phyloP scores from a whole-genome alignment of 23 tunicate genomes.

The Halocynthia aurantium region DNA sequence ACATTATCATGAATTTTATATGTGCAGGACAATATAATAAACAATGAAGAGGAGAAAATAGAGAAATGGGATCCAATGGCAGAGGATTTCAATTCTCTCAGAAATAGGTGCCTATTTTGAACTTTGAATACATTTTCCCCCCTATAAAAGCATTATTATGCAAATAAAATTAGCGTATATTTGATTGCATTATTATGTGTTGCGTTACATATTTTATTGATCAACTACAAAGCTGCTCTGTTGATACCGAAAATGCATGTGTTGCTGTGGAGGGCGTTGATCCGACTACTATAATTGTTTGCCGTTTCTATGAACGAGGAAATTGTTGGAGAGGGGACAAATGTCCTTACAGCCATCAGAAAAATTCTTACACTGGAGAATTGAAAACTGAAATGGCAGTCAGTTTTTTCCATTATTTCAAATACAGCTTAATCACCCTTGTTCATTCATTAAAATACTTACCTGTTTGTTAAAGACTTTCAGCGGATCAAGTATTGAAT shows the following conservation, averaged over 20 bases:
- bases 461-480: not conserved
- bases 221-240: constrained; percentile 20
- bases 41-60: constrained; percentile 4
- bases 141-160: too few relatives aligned
- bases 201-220: not conserved
- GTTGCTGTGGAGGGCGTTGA: constrained; percentile 47
- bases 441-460: not conserved
- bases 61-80: constrained; percentile 2
- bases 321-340: constrained; percentile 64
- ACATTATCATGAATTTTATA: too few relatives aligned
- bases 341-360: constrained; percentile 20
- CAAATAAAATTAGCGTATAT: too few relatives aligned
- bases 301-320: constrained; percentile 35
- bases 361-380: constrained; percentile 5
- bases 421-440: too few relatives aligned
- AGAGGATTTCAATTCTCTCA: constrained; percentile 1
- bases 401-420: not conserved
- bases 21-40: too few relatives aligned
- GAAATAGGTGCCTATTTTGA: not conserved
- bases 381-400: not conserved
- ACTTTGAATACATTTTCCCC: not conserved
- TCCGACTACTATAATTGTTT: constrained; percentile 23
- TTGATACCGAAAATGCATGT: constrained; percentile 55
- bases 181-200: too few relatives aligned
- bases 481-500: not conserved